Conservation (phyloP, 2,113 vertebrate genomes). For the Lates calcarifer region DNA sequence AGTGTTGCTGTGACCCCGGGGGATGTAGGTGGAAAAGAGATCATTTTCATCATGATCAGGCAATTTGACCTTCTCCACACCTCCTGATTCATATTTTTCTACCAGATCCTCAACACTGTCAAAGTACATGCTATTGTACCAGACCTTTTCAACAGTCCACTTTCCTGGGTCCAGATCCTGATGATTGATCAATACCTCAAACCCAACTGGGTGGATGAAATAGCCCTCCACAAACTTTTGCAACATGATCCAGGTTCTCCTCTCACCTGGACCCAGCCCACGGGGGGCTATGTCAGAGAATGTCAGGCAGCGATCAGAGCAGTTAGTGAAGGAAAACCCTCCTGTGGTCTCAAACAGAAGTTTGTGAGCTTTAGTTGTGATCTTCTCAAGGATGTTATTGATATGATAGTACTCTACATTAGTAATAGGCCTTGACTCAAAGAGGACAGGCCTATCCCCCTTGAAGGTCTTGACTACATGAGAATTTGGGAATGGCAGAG, state of each 20-base stretch:
- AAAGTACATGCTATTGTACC: conserved; percentile 91
- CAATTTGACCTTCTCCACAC: conserved; percentile 74
- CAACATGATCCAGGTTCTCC: conserved; percentile 90
- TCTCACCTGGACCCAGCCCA: conserved; percentile 87
- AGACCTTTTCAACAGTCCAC: conserved; percentile 88
- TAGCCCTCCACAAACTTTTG: conserved; percentile 89
- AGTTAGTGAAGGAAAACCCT: conserved; percentile 86
- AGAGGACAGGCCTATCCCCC: conserved; percentile 64
- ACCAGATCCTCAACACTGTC: conserved; percentile 85
- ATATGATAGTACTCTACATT: conserved; percentile 82
- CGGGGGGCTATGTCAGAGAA: conserved; percentile 89
- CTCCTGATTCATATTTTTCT: conserved; percentile 77
- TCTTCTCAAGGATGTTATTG: conserved; percentile 50
- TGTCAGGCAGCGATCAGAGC: conserved; percentile 85
- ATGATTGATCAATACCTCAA: conserved; percentile 92
- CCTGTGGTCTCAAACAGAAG: conserved; percentile 85
- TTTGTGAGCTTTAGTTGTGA: conserved; percentile 72
- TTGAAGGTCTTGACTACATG: conserved; percentile 71
- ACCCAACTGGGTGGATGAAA: conserved; percentile 91
- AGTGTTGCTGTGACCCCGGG: conserved; percentile 83
- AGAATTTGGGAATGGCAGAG: conserved; percentile 84
- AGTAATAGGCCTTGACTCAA: conserved; percentile 85
- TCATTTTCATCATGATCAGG: conserved; percentile 59
- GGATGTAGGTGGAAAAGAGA: conserved; percentile 88
- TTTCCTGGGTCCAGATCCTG: conserved; percentile 75